Conservation (phyloP, 2,797 vertebrate species). For the Sebastes dallii region DNA sequence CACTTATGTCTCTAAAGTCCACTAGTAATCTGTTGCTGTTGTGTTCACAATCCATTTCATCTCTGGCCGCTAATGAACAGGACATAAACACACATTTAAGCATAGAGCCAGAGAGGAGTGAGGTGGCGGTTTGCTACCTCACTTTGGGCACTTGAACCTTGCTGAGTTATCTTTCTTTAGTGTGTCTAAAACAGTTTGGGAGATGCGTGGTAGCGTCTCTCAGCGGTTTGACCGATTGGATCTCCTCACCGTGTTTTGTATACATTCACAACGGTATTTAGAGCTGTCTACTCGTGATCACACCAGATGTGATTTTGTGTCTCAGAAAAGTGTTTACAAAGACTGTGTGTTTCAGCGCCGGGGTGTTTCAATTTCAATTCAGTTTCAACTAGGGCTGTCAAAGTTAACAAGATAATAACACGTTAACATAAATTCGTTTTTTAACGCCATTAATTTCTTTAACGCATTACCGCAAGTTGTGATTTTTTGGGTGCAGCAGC, state of each 20-base stretch:
- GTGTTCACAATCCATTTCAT: not conserved
- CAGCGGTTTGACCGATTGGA: not conserved
- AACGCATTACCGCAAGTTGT: too few species aligned
- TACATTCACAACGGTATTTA: not conserved
- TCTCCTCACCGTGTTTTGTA: not conserved
- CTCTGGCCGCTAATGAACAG: not conserved
- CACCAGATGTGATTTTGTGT: not conserved
- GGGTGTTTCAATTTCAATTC: too few species aligned
- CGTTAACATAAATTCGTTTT: too few species aligned
- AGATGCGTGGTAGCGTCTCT: not conserved
- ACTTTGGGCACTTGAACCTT: not conserved
- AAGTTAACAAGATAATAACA: too few species aligned
- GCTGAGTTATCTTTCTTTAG: not conserved
- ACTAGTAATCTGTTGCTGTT: not conserved
- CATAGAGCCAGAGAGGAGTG: not conserved
- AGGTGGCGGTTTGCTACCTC: not conserved
- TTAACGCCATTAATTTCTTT: too few species aligned
- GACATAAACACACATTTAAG: not conserved
- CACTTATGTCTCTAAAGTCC: conserved; percentile 1
- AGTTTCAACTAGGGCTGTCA: too few species aligned
- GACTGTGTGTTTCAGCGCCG: not conserved
- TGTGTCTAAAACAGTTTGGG: not conserved
- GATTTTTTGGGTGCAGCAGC: too few species aligned
- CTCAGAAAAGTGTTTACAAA: not conserved
- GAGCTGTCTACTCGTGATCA: not conserved